phyloP scores from a whole-genome alignment of 1,140 invertebrate species.

The Elymnias hypermnestra region DNA sequence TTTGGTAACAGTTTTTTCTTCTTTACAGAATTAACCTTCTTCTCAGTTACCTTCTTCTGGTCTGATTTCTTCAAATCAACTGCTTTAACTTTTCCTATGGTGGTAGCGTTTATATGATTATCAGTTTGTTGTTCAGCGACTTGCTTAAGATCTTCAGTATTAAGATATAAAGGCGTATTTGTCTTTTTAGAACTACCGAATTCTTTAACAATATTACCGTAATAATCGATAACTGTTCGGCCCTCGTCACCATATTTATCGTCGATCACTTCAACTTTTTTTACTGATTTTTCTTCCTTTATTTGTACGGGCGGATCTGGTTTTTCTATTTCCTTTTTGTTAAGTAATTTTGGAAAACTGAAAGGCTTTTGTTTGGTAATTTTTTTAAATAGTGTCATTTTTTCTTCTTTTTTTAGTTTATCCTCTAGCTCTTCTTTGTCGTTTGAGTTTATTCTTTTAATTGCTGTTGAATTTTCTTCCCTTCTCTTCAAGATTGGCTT shows the following conservation, averaged over 20 bases:
- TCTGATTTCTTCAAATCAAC: too few species aligned
- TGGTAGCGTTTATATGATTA: slow-evolving; percentile 20
- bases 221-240: slow-evolving; percentile 85
- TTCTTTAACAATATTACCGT: slow-evolving; percentile 86
- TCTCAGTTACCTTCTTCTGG: slow-evolving; percentile 24
- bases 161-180: slow-evolving; percentile 76
- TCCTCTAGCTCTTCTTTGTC: slow-evolving; percentile 28
- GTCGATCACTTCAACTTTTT: slow-evolving; percentile 43
- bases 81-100: slow-evolving; percentile 24
- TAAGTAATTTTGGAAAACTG: slow-evolving; percentile 55
- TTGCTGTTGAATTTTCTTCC: slow-evolving; percentile 32
- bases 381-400: slow-evolving; percentile 68
- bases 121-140: slow-evolving; percentile 70
- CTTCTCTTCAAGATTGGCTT: slow-evolving; percentile 84
- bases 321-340: slow-evolving; percentile 58
- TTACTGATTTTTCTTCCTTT: slow-evolving; percentile 28
- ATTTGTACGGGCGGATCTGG: slow-evolving; percentile 22
- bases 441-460: slow-evolving; percentile 23
- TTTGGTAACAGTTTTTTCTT: slow-evolving; percentile 22
- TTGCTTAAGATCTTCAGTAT: slow-evolving; percentile 80
- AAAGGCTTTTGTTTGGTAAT: slow-evolving; percentile 68
- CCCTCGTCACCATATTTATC: slow-evolving; percentile 77
- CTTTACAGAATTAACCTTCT: slow-evolving; percentile 18
- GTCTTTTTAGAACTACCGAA: slow-evolving; percentile 77
- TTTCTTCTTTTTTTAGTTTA: slow-evolving; percentile 60